phyloP scores from a whole-genome alignment of 2,888 invertebrate species.

The Xanthorhoe spadicearia region DNA sequence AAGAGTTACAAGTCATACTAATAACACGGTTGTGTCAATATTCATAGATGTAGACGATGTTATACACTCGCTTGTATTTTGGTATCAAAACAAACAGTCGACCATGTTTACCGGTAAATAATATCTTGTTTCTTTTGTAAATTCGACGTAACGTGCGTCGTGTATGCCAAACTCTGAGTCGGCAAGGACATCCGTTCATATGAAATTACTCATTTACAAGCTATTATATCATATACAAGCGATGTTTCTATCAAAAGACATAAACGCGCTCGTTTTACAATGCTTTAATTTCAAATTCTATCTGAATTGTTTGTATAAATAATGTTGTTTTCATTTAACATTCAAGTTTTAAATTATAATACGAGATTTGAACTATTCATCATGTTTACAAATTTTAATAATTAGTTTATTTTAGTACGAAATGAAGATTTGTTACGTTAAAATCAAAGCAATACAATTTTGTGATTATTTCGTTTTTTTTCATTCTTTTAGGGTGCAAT shows the following conservation, averaged over 20 bases:
- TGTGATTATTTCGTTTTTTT: not conserved
- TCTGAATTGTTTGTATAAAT: not conserved
- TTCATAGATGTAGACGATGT: too few species aligned
- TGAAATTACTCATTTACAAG: too few species aligned
- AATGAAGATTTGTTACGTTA: constrained; percentile 17
- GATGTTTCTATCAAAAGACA: constrained; percentile 1
- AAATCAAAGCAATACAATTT: constrained; percentile 7
- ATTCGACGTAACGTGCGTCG: constrained; percentile 9
- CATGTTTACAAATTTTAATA: constrained; percentile 14
- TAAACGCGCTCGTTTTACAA: constrained; percentile 1
- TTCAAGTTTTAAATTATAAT: constrained; percentile 17
- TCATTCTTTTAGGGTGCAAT: constrained; percentile 1
- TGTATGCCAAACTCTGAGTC: constrained; percentile 6
- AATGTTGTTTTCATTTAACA: constrained; percentile 4
- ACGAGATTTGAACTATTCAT: constrained; percentile 13
- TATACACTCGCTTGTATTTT: too few species aligned
- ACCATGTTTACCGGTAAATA: not conserved
- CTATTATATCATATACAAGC: too few species aligned
- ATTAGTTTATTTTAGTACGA: constrained; percentile 11
- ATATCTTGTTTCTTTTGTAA: constrained; percentile 10
- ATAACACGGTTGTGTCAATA: too few species aligned
- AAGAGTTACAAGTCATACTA: too few species aligned
- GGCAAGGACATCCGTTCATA: not conserved
- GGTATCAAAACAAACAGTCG: too few species aligned
- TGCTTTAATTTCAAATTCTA: not conserved